Conservation (phyloP, 2,888 invertebrate species). For the Agriopis aurantiaria region DNA sequence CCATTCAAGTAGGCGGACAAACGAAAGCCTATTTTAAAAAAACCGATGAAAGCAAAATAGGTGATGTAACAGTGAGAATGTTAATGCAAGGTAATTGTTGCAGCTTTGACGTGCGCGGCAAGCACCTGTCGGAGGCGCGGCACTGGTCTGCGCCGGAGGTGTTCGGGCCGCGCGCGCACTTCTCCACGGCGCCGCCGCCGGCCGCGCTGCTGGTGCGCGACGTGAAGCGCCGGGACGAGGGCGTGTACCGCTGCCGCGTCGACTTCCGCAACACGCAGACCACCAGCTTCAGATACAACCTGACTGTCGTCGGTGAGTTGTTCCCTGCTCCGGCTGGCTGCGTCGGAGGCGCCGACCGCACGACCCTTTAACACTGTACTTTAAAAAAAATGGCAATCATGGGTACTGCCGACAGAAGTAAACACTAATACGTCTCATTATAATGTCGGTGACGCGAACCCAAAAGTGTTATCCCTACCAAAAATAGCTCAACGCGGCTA, state of each 20-base stretch:
- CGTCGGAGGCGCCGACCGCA: no score
- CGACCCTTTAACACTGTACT: no score
- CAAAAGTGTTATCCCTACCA: no score
- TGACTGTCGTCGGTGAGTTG: conserved; percentile 94
- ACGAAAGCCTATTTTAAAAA: no score
- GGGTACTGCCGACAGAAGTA: no score
- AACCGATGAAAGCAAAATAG: no score
- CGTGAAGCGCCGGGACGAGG: conserved; percentile 95
- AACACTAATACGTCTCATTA: no score
- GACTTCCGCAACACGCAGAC: conserved; percentile 97
- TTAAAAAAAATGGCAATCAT: no score
- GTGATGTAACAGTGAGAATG: no score
- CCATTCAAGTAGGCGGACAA: no score
- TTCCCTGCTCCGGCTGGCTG: background rate
- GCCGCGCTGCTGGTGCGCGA: conserved; percentile 91
- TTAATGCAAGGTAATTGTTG: conserved; percentile 61
- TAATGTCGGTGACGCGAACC: no score
- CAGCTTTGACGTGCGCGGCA: conserved; percentile 95
- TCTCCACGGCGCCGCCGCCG: conserved; percentile 92
- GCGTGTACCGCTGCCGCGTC: conserved; percentile 95
- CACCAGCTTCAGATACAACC: conserved; percentile 95
- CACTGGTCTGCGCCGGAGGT: conserved; percentile 95
- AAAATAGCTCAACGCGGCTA: no score
- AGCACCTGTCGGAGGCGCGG: conserved; percentile 91
- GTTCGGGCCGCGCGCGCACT: conserved; percentile 95